A percentile compares a stretch with the other conserved stretches of the same genome.
Conservation (phyloP, 2,888 invertebrate genomes). For the Rhagophthalmus giganteus region DNA sequence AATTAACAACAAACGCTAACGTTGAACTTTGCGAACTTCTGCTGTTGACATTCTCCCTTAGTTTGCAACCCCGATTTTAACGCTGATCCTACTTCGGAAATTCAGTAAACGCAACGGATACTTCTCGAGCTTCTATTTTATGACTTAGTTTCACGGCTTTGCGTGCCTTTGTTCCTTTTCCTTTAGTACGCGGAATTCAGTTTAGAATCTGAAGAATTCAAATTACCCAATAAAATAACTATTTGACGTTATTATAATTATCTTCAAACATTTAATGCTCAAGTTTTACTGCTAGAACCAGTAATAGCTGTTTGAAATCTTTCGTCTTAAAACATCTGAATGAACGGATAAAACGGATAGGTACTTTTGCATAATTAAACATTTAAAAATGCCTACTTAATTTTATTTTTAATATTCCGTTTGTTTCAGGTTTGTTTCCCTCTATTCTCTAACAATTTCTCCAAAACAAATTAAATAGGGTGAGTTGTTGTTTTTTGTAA, state of each 20-base stretch:
- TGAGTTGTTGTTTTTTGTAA: too few species aligned
- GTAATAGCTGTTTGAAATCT: too few species aligned
- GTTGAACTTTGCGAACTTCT: constrained; percentile 5
- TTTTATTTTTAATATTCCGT: too few species aligned
- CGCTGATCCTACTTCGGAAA: not conserved
- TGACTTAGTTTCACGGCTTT: not conserved
- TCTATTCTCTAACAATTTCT: too few species aligned
- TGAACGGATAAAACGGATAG: too few species aligned
- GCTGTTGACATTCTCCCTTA: constrained; percentile 10
- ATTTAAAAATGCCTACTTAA: too few species aligned
- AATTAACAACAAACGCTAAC: constrained; percentile 7
- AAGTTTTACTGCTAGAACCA: too few species aligned
- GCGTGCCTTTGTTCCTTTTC: not conserved
- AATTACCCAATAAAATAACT: not conserved
- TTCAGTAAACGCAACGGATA: not conserved
- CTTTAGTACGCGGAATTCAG: not conserved
- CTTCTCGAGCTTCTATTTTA: not conserved
- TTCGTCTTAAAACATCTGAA: too few species aligned
- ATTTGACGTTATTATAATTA: not conserved
- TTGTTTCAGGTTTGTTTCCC: too few species aligned
- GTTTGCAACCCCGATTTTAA: constrained; percentile 1
- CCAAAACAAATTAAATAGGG: too few species aligned
- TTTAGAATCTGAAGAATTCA: not conserved
- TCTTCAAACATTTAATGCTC: not conserved
- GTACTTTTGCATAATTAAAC: too few species aligned